Percentiles rank a stretch among this genome's conserved stretches.
Evolutionary conservation across 1,140 invertebrate species (phyloP).

Genomic region (Drosophila erecta): DNA sequence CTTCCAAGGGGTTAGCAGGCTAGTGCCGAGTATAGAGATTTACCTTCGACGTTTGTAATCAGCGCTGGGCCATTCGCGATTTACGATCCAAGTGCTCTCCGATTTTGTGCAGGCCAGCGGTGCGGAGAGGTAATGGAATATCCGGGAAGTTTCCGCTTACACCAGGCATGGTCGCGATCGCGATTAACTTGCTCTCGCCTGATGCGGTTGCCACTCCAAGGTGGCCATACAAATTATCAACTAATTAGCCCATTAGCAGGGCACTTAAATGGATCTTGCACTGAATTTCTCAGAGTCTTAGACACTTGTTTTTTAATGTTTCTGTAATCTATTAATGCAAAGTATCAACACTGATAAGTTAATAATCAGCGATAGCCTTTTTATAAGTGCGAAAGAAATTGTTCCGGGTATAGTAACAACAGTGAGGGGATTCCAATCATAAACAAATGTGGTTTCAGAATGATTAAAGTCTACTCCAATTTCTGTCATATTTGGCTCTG

Average conservation of each 20-base stretch:
- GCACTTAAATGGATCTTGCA: constrained; percentile 23
- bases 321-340: constrained; percentile 2
- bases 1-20: constrained; percentile 38
- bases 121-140: neutral
- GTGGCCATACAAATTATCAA: constrained; percentile 16
- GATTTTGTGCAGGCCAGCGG: neutral
- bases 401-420: neutral
- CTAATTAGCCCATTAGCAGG: constrained; percentile 37
- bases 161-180: constrained; percentile 23
- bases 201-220: constrained; percentile 21
- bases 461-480: too few relatives aligned
- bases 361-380: neutral
- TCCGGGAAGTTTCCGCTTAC: constrained; percentile 30
- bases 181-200: constrained; percentile 14
- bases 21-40: constrained; percentile 30
- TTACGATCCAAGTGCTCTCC: constrained; percentile 16
- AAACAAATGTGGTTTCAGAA: neutral
- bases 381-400: neutral
- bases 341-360: constrained; percentile 11
- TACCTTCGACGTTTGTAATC: constrained; percentile 31
- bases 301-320: neutral
- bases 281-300: constrained; percentile 13
- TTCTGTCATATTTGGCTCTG: too few relatives aligned
- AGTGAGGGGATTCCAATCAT: neutral
- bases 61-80: constrained; percentile 20